Evolutionary conservation across 2,797 vertebrate species (phyloP).

Genomic region (Chaetodon trifasciatus): DNA sequence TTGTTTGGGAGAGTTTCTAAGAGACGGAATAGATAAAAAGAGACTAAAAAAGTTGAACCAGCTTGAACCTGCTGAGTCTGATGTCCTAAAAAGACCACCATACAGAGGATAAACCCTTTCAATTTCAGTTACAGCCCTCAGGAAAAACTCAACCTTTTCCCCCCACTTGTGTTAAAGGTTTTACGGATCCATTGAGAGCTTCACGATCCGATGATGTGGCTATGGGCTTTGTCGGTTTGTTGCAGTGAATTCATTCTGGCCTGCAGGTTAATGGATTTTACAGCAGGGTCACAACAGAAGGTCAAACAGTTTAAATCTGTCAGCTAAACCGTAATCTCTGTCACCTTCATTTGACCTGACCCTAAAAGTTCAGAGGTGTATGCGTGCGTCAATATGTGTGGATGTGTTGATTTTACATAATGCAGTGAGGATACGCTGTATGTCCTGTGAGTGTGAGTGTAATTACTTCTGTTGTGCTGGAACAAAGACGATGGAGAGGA

Average conservation of each 20-base stretch:
- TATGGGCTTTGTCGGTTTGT: not conserved
- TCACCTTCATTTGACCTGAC: conserved; percentile 18
- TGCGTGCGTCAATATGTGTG: conserved; percentile 1
- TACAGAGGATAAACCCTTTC: not conserved
- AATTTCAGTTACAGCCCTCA: not conserved
- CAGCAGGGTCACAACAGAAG: not conserved
- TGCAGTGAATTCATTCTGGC: not conserved
- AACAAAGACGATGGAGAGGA: not conserved
- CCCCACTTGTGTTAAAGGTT: not conserved
- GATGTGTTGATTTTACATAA: conserved; percentile 7
- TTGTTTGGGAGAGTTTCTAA: too few relatives aligned
- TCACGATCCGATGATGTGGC: not conserved
- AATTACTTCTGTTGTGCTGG: not conserved
- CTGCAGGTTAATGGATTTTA: conserved; percentile 18
- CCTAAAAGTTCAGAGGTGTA: conserved; percentile 24
- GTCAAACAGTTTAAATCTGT: conserved; percentile 22
- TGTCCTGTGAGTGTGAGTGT: not conserved
- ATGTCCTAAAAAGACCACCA: not conserved
- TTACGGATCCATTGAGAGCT: not conserved
- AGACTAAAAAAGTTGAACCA: too few relatives aligned
- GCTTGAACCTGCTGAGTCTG: not conserved
- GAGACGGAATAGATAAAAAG: too few relatives aligned
- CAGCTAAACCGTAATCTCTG: conserved; percentile 34
- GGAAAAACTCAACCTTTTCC: not conserved
- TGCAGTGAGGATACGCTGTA: not conserved